A percentile compares a stretch with the other conserved stretches of the same genome.
Evolutionary conservation across 1,140 invertebrate species (phyloP).

Genomic region (Apis cerana): DNA sequence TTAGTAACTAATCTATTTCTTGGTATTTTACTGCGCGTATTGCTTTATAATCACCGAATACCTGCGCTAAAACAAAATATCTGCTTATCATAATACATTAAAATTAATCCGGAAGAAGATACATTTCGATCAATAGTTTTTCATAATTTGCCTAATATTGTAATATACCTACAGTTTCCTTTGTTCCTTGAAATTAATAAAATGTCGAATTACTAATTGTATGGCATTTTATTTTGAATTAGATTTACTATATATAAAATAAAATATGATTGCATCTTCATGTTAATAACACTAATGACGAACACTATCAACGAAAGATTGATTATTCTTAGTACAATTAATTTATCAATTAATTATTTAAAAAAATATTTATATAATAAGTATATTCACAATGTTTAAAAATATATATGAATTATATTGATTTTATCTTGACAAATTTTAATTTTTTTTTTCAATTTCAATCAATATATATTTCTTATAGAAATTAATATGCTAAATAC

Average conservation of each 20-base stretch:
- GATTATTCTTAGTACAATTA: too few relatives aligned
- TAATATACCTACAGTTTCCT: conserved; percentile 23
- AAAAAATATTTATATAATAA: too few relatives aligned
- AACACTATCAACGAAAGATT: too few relatives aligned
- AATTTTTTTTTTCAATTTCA: too few relatives aligned
- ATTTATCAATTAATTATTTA: too few relatives aligned
- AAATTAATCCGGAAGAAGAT: neutral
- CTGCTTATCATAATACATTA: conserved; percentile 16
- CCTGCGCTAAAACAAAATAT: neutral
- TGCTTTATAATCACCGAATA: conserved; percentile 29
- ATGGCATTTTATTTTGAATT: neutral
- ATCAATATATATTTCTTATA: too few relatives aligned
- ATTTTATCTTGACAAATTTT: too few relatives aligned
- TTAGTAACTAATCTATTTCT: conserved; percentile 40
- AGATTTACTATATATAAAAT: neutral
- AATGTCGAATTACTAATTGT: conserved; percentile 14
- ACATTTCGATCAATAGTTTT: conserved; percentile 10
- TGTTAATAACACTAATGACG: too few relatives aligned
- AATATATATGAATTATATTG: too few relatives aligned
- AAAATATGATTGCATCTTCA: neutral
- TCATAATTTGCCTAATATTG: conserved; percentile 30
- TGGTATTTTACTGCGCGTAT: conserved; percentile 15
- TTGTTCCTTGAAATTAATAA: conserved; percentile 25
- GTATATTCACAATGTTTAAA: too few relatives aligned
- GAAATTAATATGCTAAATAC: too few relatives aligned